Percentiles rank a stretch among this genome's conserved stretches.
Conservation (phyloP, 1,140 invertebrate genomes). For the Apocrypta bakeri region DNA sequence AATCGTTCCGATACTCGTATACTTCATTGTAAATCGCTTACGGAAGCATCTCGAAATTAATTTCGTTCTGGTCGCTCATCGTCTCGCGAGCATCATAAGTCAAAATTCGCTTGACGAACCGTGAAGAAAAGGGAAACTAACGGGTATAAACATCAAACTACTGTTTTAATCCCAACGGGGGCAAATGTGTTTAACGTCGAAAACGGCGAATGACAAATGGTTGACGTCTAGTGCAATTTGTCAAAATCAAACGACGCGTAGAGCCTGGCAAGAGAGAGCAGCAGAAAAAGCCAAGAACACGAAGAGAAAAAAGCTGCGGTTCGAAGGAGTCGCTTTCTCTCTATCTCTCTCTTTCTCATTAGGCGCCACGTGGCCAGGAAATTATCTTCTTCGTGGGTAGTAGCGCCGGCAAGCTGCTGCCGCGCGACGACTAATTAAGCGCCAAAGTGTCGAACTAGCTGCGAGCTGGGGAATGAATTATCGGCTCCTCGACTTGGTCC, state of each 20-base stretch:
- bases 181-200: background rate
- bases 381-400: slow-evolving; percentile 59
- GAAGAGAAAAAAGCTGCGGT: slow-evolving; percentile 3
- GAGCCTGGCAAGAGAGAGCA: background rate
- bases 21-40: background rate
- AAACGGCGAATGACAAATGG: slow-evolving; percentile 39
- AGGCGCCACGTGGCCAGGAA: slow-evolving; percentile 67
- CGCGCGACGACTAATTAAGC: slow-evolving; percentile 66
- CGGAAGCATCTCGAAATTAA: slow-evolving; percentile 19
- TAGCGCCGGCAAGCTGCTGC: slow-evolving; percentile 58
- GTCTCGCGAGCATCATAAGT: slow-evolving; percentile 23
- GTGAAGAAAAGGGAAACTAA: slow-evolving; percentile 33
- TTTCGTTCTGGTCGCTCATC: background rate
- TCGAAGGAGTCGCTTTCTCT: background rate
- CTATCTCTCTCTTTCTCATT: slow-evolving; percentile 56
- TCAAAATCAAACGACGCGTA: slow-evolving; percentile 51
- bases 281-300: slow-evolving; percentile 25
- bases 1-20: too few species aligned
- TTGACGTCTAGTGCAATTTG: slow-evolving; percentile 42
- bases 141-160: slow-evolving; percentile 20
- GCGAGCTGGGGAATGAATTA: slow-evolving; percentile 46
- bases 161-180: slow-evolving; percentile 32
- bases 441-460: slow-evolving; percentile 65
- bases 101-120: slow-evolving; percentile 32
- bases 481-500: slow-evolving; percentile 12